Base-by-base conservation (phyloP, 2,113 vertebrate species). In the Ctenomys sociabilis region DNA sequence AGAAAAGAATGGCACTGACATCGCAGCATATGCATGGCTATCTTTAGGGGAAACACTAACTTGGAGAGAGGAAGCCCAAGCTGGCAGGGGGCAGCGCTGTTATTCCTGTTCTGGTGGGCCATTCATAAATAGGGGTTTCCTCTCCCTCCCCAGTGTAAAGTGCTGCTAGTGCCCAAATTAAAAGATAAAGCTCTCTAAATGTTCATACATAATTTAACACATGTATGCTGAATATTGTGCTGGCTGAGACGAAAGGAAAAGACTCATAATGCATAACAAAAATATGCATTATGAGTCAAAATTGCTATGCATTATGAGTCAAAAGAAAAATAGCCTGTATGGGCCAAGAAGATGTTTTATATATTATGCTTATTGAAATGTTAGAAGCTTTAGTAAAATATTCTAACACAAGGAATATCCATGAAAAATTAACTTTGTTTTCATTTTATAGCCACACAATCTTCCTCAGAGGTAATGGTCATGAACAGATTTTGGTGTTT, bases 101-200 rank as follows among this genome's bases (percentile, higher is more conserved):
- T 87, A 77, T 94, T 93, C 84, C 92, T 95, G 52, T 14, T 95
- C 64, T 96, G 80, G 54, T 43, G 90, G 59, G 32, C 94, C 81
- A 68, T 95, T 91, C 88, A 13, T 94, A 57, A 72, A 54, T 26
- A 80, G 52, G 45, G 59, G n/a, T 81, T 96, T 95, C 87, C 75
- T 75, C 81, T 13, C 9, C 6, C 24, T 78, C 9, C 13, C 88
- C 14, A 68, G 59, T 61, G 88, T 4, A 73, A 80, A 82, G 45
- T 43, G 9, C 35, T 73, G 30, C 52, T 80, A 81, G 83, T 52
- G n/a, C 75, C 88, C 83, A 64, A 93, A 59, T 35, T 77, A 30
- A 30, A 87, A 90, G 81, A 70, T 19, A 70, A 68, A 91, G 63
- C 40, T 91, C 30, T 2, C 45, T 91, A 92, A 94, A 93, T 3